Conservation (phyloP, 2,113 vertebrate species). For the Ophthalmotilapia sp. region DNA sequence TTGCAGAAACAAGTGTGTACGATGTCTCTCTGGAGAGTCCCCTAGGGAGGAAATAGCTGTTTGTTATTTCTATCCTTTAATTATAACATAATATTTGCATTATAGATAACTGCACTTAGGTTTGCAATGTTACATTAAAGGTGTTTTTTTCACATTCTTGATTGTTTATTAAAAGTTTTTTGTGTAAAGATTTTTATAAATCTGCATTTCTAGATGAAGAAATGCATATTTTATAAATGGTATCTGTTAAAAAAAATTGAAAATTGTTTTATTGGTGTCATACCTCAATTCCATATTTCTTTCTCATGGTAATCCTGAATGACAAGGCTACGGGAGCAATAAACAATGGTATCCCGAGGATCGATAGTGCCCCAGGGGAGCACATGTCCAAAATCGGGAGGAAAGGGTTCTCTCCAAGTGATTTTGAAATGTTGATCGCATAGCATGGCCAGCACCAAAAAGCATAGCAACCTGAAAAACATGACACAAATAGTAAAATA, state of each 20-base stretch:
- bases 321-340: accelerated
- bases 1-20: neutral
- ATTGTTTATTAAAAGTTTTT: accelerated
- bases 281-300: too few species aligned
- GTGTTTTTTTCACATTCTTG: neutral
- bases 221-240: accelerated
- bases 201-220: neutral
- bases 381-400: neutral
- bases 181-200: neutral
- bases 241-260: too few species aligned
- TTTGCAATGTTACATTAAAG: accelerated
- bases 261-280: too few species aligned
- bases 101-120: neutral
- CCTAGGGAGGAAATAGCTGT: neutral
- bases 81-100: neutral
- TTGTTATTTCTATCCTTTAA: neutral
- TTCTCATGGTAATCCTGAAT: too few species aligned
- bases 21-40: neutral
- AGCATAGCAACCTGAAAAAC: neutral
- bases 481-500: accelerated
- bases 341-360: neutral
- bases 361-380: neutral
- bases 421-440: accelerated
- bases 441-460: neutral
- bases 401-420: accelerated